phyloP scores from a whole-genome alignment of 2,113 vertebrate species.

The Smithornis capensis region DNA sequence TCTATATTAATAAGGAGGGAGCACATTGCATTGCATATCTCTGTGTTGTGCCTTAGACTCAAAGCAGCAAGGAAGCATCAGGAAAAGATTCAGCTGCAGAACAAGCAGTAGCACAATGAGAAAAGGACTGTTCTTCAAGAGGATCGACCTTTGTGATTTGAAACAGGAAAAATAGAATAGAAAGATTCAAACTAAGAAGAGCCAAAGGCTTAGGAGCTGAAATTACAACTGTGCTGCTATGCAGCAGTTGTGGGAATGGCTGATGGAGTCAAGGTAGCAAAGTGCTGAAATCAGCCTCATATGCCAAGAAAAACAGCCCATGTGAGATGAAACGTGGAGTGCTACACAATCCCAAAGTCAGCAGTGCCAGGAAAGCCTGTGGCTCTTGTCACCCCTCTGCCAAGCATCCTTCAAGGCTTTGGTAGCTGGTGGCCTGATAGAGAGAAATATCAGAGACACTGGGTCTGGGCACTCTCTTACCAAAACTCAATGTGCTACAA shows the following conservation, averaged over 20 bases:
- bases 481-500: neutral
- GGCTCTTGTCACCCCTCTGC: neutral
- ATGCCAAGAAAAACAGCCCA: neutral
- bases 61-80: neutral
- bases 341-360: neutral
- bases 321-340: fast-evolving
- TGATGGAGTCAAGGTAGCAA: neutral
- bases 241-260: neutral
- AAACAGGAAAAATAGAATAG: neutral
- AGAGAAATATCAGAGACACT: neutral
- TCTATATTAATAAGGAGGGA: constrained; percentile 49
- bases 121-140: neutral
- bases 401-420: neutral
- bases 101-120: neutral
- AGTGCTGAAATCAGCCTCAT: neutral
- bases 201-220: neutral
- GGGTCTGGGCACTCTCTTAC: neutral
- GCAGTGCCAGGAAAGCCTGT: neutral
- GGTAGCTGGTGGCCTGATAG: neutral
- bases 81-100: neutral
- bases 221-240: neutral
- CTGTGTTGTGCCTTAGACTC: neutral
- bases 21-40: neutral
- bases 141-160: neutral
- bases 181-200: neutral